Evolutionary conservation across 2,888 invertebrate species (phyloP).

Genomic region (Hetaerina titia): DNA sequence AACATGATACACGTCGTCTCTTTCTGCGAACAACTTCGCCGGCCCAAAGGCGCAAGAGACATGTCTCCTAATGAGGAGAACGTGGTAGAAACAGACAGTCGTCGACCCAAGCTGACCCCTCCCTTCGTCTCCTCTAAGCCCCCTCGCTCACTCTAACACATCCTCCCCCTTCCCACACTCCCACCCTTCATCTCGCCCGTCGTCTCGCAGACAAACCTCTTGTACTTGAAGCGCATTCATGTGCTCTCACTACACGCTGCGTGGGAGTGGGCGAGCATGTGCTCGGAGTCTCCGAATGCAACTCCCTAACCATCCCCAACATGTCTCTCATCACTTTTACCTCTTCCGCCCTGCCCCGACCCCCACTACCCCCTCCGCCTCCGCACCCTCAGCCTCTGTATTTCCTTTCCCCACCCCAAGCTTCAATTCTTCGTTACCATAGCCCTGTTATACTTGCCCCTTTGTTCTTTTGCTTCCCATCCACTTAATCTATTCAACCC

Average conservation of each 20-base stretch:
- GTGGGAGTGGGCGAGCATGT: conserved; percentile 34
- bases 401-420: background rate
- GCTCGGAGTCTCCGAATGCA: conserved; percentile 41
- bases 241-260: background rate
- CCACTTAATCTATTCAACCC: background rate
- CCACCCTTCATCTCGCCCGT: background rate
- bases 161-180: background rate
- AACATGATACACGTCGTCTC: conserved; percentile 31
- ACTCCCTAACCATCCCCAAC: conserved; percentile 66
- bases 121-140: background rate
- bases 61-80: conserved; percentile 60
- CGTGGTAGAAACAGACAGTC: conserved; percentile 62
- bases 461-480: background rate
- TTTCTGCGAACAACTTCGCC: conserved; percentile 40
- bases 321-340: conserved; percentile 56
- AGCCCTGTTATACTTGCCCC: background rate
- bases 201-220: background rate
- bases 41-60: conserved; percentile 36
- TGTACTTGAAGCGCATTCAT: conserved; percentile 34
- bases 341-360: background rate
- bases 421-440: background rate
- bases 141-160: background rate
- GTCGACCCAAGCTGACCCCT: conserved; percentile 42
- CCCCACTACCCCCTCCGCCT: background rate
- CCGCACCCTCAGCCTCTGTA: background rate